Evolutionary conservation across 1,140 invertebrate genomes (phyloP).

Genomic region (Chelonus insularis): DNA sequence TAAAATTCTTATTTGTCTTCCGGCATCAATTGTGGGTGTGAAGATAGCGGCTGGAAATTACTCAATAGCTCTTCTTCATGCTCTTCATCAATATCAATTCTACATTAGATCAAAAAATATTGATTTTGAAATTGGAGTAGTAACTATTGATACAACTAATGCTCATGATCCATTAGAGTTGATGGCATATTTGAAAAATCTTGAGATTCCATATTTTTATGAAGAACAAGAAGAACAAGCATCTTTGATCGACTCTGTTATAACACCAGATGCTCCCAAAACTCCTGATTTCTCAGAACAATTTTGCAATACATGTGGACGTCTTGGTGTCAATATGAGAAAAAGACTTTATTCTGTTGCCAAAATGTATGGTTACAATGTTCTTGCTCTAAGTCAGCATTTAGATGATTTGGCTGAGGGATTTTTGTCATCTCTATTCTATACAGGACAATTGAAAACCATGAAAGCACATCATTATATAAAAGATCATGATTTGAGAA

Average conservation of each 20-base stretch:
- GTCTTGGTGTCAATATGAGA: conserved; percentile 46
- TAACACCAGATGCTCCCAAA: background rate
- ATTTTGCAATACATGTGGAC: conserved; percentile 68
- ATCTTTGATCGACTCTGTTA: conserved; percentile 16
- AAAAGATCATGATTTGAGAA: conserved; percentile 75
- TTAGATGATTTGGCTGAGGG: conserved; percentile 83
- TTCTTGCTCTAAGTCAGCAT: conserved; percentile 83
- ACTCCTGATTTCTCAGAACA: conserved; percentile 3
- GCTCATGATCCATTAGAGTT: conserved; percentile 69
- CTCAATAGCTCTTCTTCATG: conserved; percentile 81
- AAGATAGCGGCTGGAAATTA: conserved; percentile 68
- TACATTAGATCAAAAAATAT: conserved; percentile 75
- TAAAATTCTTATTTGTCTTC: conserved; percentile 79
- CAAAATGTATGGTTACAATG: conserved; percentile 78
- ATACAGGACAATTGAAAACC: conserved; percentile 76
- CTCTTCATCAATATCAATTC: conserved; percentile 82
- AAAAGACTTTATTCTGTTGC: conserved; percentile 77
- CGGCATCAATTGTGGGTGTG: conserved; percentile 50
- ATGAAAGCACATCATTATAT: conserved; percentile 84
- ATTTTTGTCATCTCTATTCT: conserved; percentile 82
- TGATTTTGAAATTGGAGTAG: conserved; percentile 75
- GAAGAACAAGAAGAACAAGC: conserved; percentile 59
- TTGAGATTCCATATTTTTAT: conserved; percentile 74
- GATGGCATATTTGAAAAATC: conserved; percentile 68
- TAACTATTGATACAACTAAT: conserved; percentile 72